Evolutionary conservation across 2,113 vertebrate genomes (phyloP), one percentile per base, ranked within the genome.

Genomic region (Scomber japonicus): DNA sequence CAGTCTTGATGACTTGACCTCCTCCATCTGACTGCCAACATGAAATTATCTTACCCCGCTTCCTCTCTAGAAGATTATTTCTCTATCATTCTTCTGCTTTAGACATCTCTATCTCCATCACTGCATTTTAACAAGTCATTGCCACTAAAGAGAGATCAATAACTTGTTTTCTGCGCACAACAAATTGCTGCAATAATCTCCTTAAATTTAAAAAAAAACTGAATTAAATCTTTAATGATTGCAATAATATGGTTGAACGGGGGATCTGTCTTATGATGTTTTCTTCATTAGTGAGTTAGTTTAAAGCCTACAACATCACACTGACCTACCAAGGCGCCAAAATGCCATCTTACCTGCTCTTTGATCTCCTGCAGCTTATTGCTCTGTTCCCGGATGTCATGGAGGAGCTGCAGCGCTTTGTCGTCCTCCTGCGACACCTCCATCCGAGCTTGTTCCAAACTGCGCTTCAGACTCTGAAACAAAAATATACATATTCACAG

Each of bases 291-390:
- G 35, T 40, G 10, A 21, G 40, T 50, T 14, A 50, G 53, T 60
- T 57, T 21, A 49, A 7, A 71, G 7, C 5, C 16, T 46, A 50
- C 24, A 45, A 19, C 45, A 60, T 5, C 16, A 27, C 45, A 49
- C 14, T 74, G 75, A 72, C 49, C 46, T 6, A 46, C 15, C 35
- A 46, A 44, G 17, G 50, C n/a, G 35, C 40, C 53, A 5, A 35
- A 15, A 16, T 16, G 19, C 4, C 0, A 11, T 65, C 92, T 61
- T 95, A 99, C 98, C 98, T 99, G 98, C 88, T 99, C 97, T 93
- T 99, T 99, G 90, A 99, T 99, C 92, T 99, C 98, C 74, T 99
- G 98, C 77, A 99, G 96, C 93, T 99, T 99, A 94, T 97, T 96
- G 94, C 98, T 99, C 89, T 99, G 98, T 90, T 99, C 98, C 81